phyloP scores from a whole-genome alignment of 2,113 vertebrate species.

The Physeter macrocephalus region DNA sequence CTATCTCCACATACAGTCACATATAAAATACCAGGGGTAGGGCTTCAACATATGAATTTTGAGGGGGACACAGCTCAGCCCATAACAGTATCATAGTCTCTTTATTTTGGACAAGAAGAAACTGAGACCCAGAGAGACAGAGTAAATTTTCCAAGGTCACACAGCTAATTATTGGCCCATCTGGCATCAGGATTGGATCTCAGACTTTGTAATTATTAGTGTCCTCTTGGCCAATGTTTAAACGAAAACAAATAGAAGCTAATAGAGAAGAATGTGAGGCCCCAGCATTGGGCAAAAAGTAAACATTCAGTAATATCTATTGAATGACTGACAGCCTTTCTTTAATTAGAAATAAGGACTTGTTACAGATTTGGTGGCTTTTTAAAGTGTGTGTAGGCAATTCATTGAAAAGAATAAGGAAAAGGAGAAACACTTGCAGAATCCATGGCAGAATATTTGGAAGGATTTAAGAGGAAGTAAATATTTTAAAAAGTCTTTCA shows the following conservation, averaged over 20 bases:
- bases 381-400: not conserved
- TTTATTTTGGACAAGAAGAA: constrained; percentile 10
- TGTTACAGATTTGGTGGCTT: not conserved
- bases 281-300: not conserved
- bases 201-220: not conserved
- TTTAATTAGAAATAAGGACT: not conserved
- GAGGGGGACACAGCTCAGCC: not conserved
- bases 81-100: not conserved
- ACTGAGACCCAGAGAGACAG: not conserved
- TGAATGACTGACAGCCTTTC: not conserved
- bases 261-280: not conserved
- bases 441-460: not conserved
- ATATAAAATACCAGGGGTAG: not conserved
- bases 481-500: not conserved
- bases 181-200: not conserved
- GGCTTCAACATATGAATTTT: not conserved
- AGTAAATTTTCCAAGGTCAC: not conserved
- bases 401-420: not conserved
- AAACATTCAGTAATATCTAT: not conserved
- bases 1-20: not conserved
- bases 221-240: not conserved
- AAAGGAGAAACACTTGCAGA: not conserved
- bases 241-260: not conserved
- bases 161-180: not conserved
- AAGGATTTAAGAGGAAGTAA: not conserved